Evolutionary conservation across 1,140 invertebrate genomes (phyloP), one percentile per base, ranked within the genome.

Genomic region (Eufriesea mexicana): DNA sequence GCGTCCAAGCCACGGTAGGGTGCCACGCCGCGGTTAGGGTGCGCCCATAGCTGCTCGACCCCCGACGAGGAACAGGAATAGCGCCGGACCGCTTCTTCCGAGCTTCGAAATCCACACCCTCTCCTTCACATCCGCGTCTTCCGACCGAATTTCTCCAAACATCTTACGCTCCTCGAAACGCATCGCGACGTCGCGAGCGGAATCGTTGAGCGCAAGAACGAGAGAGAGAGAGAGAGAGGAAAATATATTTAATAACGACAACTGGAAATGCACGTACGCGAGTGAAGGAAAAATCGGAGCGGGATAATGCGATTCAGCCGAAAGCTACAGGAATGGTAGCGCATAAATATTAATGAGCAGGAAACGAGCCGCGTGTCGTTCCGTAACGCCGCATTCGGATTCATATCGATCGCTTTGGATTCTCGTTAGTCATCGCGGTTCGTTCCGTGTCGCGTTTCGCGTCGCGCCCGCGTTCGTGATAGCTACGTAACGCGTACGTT

Each of bases 381-480:
- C 35, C 76, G 62, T 62, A 73, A 45, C 49, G 67, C 20, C 35
- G 67, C 73, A 62, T 64, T 80, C 68, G n/a, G 74, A 71, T 62
- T 82, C 47, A 85, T 87, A 88, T 88, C 86, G 86, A 88, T 64
- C 86, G 55, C 16, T 79, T 54, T 45, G 47, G 59, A 78, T 87
- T 61, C 55, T 85, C 76, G 86, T 88, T 88, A 88, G 86, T 87
- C 86, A 85, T 87, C 74, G 68, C 23, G 12, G 25, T 64, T 77
- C 73, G 68, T 77, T 28, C 5, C 64, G n/a, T n/a, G 25, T 62
- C 8, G 16, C 5, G 28, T 35, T 35, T 4, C 54, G 55, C 45
- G n/a, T 5, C 2, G 28, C 20, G 55, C 7, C 8, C 28, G 59
- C 62, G 23, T 20, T n/a, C 59, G 16, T 25, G 47, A 20, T 55